phyloP scores from a whole-genome alignment of 2,113 vertebrate genomes.

The Indicator maculatus region DNA sequence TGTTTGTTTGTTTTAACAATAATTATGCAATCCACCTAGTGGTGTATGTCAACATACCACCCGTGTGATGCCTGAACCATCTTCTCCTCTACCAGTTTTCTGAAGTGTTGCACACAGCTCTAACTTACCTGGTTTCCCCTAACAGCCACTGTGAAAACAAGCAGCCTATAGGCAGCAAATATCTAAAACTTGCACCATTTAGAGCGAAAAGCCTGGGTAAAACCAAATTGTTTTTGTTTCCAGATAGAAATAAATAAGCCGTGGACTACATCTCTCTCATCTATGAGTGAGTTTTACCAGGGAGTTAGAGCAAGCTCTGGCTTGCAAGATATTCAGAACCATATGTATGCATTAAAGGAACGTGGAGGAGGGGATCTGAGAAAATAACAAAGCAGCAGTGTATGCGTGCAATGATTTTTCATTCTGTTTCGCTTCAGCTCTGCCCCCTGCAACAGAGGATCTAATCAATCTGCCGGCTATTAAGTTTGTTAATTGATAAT shows the following conservation, averaged over 20 bases:
- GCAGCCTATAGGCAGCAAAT: constrained; percentile 4
- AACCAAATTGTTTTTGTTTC: constrained; percentile 43
- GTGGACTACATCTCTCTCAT: constrained; percentile 52
- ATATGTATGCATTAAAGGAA: constrained; percentile 94
- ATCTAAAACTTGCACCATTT: constrained; percentile 53
- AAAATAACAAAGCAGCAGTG: constrained; percentile 88
- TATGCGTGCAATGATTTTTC: constrained; percentile 91
- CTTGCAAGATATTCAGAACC: constrained; percentile 91
- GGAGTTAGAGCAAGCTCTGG: constrained; percentile 83
- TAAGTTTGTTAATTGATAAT: constrained; percentile 99
- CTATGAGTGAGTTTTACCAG: constrained; percentile 83
- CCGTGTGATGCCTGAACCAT: not conserved
- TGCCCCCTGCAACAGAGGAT: constrained; percentile 98
- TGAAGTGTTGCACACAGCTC: not conserved
- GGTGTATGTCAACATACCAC: not conserved
- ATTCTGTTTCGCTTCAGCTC: constrained; percentile 98
- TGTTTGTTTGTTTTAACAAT: not conserved
- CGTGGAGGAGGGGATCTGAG: constrained; percentile 89
- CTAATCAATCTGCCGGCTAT: constrained; percentile 99
- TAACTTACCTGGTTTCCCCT: constrained; percentile 18
- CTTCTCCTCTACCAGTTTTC: not conserved
- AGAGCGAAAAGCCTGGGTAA: constrained; percentile 47
- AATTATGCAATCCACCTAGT: constrained; percentile 20
- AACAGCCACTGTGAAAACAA: constrained; percentile 1
- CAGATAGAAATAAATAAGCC: constrained; percentile 59